These are phyloP conservation scores for Lathronympha strigana DNA, from an alignment of 2,888 invertebrate species.

Conservation along the genomic window DNA sequence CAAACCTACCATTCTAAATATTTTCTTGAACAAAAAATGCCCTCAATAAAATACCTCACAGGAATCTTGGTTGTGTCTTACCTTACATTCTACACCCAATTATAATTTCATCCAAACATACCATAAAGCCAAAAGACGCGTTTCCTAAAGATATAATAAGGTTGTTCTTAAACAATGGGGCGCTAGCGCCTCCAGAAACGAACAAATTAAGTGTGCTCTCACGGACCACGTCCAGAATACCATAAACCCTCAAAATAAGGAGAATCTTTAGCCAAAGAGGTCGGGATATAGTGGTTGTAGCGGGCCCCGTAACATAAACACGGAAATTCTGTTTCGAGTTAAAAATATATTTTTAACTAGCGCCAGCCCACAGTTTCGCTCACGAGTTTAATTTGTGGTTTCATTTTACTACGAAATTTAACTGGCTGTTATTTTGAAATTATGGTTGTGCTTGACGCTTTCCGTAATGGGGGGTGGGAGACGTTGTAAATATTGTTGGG, in stretches of 20 bases:
- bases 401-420: slow-evolving; percentile 24
- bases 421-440: slow-evolving; percentile 17
- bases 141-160: slow-evolving; percentile 75
- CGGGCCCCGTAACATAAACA: slow-evolving; percentile 61
- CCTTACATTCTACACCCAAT: slow-evolving; percentile 19
- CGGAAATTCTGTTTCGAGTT: slow-evolving; percentile 65
- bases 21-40: neutral
- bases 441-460: slow-evolving; percentile 9
- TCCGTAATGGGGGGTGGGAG: slow-evolving; percentile 1
- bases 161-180: slow-evolving; percentile 74
- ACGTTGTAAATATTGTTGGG: neutral
- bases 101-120: slow-evolving; percentile 52
- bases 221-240: slow-evolving; percentile 62
- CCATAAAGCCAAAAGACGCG: slow-evolving; percentile 65
- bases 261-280: slow-evolving; percentile 44
- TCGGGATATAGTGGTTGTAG: slow-evolving; percentile 51
- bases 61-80: slow-evolving; percentile 6
- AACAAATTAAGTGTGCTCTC: slow-evolving; percentile 77
- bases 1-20: neutral
- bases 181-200: slow-evolving; percentile 69
- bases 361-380: slow-evolving; percentile 44
- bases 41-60: slow-evolving; percentile 14
- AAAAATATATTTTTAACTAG: slow-evolving; percentile 49
- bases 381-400: slow-evolving; percentile 36
- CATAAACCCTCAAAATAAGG: slow-evolving; percentile 48